Evolutionary conservation across 2,797 vertebrate genomes (phyloP), one percentile per base, ranked within the genome.

Genomic region (Selene dorsalis): DNA sequence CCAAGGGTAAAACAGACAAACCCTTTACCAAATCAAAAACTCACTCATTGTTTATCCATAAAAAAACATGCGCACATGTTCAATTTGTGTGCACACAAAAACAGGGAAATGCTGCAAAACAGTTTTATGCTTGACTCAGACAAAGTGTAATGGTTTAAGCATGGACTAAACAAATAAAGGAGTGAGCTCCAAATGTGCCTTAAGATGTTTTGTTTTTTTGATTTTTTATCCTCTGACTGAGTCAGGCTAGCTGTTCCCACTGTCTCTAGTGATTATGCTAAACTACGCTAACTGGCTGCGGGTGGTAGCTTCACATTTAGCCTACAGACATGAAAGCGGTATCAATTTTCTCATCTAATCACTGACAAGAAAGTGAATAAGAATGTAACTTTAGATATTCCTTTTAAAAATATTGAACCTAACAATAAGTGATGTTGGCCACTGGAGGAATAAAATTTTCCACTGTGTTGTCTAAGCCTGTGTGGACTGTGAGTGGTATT

Each of bases 401-500:
- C 6, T 35, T 35, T 35, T 8, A 8, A 35, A 35, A 35, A 8
- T 35, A 35, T 9, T 35, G 32, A 35, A 60, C 12, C 13, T 58
- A 26, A 67, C 0, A 14, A 43, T 22, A 45, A 48, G 22, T 28
- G 8, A 0, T 77, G 45, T 82, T 45, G 14, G 59, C 20, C 47
- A 8, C 4, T 53, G 61, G 7, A 64, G 22, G 4, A 83, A 58
- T 72, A 69, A 69, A 64, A 30, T 47, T 0, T 39, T 17, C 4
- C 2, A 20, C 32, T 35, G n/a, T 55, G 14, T 61, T 86, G 74
- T 71, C n/a, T 72, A 50, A 59, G 20, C 32, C 39, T 26, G 38
- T 63, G 39, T 70, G 20, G 52, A 45, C 22, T 22, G 18, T 57
- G 4, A 20, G 18, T 4, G 11, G 13, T 47, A 7, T 75, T 77